phyloP scores from a whole-genome alignment of 1,140 invertebrate genomes.

The Meteorus sp. region DNA sequence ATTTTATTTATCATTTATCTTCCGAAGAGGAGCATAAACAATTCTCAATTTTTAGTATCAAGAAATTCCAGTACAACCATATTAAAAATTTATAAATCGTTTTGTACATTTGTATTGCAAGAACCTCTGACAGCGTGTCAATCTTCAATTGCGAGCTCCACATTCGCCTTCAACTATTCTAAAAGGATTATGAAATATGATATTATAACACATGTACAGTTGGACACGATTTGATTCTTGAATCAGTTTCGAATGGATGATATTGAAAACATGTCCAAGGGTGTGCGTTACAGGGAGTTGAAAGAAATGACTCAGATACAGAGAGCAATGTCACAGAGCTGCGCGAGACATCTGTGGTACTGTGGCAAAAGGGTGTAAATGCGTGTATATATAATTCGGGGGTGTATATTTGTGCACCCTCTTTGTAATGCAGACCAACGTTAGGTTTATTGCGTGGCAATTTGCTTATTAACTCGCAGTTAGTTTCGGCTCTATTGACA shows the following conservation, averaged over 20 bases:
- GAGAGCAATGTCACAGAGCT: constrained; percentile 2
- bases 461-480: constrained; percentile 59
- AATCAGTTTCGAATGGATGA: not conserved
- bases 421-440: constrained; percentile 27
- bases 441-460: constrained; percentile 57
- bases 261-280: constrained; percentile 5
- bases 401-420: too few species aligned
- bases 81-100: too few species aligned
- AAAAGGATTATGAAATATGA: too few species aligned
- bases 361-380: constrained; percentile 25
- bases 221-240: too few species aligned
- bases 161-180: too few species aligned
- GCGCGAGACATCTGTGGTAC: constrained; percentile 51
- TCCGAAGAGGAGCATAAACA: too few species aligned
- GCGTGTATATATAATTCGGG: constrained; percentile 9
- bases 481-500: constrained; percentile 49
- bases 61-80: too few species aligned
- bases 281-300: not conserved
- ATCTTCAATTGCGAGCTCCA: too few species aligned
- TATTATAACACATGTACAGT: too few species aligned
- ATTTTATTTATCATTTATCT: not conserved
- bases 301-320: not conserved
- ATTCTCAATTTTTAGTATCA: too few species aligned
- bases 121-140: too few species aligned
- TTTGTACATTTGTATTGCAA: too few species aligned